These are phyloP conservation scores for Hemichromis elongatus DNA, from an alignment of 2,113 vertebrate species.

Conservation along the genomic window DNA sequence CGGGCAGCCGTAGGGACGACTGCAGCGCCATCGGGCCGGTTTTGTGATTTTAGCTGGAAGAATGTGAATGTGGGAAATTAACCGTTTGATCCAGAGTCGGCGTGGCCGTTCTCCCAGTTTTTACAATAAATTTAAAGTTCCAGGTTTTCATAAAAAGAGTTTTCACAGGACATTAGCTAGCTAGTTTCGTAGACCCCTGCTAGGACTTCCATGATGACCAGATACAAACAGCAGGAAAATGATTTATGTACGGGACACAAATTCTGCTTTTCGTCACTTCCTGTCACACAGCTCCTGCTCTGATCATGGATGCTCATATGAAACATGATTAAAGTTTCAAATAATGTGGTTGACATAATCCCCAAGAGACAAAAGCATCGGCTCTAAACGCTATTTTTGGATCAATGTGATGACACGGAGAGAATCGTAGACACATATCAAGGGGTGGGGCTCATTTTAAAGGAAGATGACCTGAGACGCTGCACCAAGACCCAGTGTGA, in stretches of 20 bases:
- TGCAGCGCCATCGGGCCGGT: neutral
- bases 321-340: neutral
- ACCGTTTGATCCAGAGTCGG: neutral
- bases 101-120: neutral
- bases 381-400: neutral
- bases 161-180: accelerated
- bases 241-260: neutral
- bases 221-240: too few relatives aligned
- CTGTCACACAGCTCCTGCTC: neutral
- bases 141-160: neutral
- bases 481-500: neutral
- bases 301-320: neutral
- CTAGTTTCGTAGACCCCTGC: too few relatives aligned
- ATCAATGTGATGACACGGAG: neutral
- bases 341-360: neutral
- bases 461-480: neutral
- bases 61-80: neutral
- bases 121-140: neutral
- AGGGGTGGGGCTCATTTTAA: neutral
- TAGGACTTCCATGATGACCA: too few relatives aligned
- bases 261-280: neutral
- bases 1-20: neutral
- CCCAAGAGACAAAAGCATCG: neutral
- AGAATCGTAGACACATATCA: neutral
- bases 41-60: neutral